Evolutionary conservation across 2,113 vertebrate species (phyloP).

Genomic region (Tautogolabrus adspersus): DNA sequence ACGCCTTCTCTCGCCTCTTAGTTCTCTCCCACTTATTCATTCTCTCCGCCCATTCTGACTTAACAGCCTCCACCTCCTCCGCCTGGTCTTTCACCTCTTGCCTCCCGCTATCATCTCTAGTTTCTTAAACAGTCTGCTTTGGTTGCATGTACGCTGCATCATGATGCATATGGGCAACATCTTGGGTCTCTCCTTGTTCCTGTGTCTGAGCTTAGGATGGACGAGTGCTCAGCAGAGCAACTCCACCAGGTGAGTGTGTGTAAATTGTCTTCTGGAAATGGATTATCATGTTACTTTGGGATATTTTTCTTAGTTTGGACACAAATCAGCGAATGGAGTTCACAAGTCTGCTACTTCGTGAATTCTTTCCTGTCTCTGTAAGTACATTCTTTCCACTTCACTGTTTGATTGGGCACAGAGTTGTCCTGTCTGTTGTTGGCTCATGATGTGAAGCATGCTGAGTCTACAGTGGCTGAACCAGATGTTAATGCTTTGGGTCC

Average conservation of each 20-base stretch:
- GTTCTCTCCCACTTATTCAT: conserved; percentile 52
- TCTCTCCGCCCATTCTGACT: conserved; percentile 58
- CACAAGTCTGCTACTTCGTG: background rate
- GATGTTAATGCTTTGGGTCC: conserved; percentile 68
- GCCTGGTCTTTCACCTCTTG: conserved; percentile 49
- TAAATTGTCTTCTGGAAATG: background rate
- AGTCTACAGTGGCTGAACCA: conserved; percentile 54
- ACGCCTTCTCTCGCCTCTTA: conserved; percentile 21
- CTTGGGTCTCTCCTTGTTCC: conserved; percentile 66
- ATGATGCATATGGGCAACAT: conserved; percentile 65
- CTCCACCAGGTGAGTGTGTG: conserved; percentile 75
- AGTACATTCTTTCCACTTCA: conserved; percentile 47
- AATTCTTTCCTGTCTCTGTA: conserved; percentile 37
- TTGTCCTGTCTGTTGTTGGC: conserved; percentile 51
- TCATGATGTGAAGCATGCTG: conserved; percentile 42
- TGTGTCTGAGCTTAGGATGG: conserved; percentile 71
- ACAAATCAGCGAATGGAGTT: background rate
- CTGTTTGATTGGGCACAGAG: conserved; percentile 46
- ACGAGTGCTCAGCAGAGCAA: conserved; percentile 72
- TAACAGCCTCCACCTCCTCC: conserved; percentile 28
- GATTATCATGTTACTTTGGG: no score
- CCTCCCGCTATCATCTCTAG: conserved; percentile 47
- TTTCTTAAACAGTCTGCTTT: conserved; percentile 34
- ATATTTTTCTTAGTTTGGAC: no score
- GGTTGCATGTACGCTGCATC: conserved; percentile 43